Evolutionary conservation across 1,140 invertebrate genomes (phyloP).

Genomic region (Ostrea denselamellosa): DNA sequence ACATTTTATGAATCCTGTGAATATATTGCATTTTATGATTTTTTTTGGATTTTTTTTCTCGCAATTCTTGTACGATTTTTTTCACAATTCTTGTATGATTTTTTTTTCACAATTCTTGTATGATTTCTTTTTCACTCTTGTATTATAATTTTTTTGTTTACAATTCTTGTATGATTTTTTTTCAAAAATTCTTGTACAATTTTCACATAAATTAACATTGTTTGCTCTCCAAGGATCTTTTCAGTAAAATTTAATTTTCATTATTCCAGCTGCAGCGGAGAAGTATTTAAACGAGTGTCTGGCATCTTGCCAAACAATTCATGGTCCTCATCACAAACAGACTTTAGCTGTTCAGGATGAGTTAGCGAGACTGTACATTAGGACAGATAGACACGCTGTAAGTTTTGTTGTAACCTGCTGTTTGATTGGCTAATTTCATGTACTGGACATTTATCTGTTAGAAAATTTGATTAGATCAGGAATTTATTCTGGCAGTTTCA

Average conservation of each 20-base stretch:
- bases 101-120: too few species aligned
- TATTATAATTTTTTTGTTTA: too few species aligned
- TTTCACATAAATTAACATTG: too few species aligned
- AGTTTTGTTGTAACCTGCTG: conserved; percentile 1
- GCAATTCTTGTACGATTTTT: too few species aligned
- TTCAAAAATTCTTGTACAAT: too few species aligned
- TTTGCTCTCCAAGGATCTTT: neutral
- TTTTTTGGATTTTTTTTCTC: too few species aligned
- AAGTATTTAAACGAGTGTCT: conserved; percentile 76
- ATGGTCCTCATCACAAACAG: conserved; percentile 74
- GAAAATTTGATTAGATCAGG: neutral
- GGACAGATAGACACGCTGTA: conserved; percentile 72
- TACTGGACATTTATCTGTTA: neutral
- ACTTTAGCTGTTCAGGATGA: conserved; percentile 75
- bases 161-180: too few species aligned
- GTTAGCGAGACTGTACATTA: conserved; percentile 70
- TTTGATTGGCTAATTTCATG: neutral
- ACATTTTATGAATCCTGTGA: too few species aligned
- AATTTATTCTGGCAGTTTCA: too few species aligned
- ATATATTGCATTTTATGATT: too few species aligned
- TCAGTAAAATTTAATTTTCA: neutral
- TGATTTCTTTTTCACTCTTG: too few species aligned
- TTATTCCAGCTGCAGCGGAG: conserved; percentile 70
- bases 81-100: too few species aligned
- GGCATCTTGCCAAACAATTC: conserved; percentile 66